These are phyloP conservation scores for Rhabdomys pumilio DNA, from an alignment of 2,797 vertebrate genomes.

Conservation along the genomic window DNA sequence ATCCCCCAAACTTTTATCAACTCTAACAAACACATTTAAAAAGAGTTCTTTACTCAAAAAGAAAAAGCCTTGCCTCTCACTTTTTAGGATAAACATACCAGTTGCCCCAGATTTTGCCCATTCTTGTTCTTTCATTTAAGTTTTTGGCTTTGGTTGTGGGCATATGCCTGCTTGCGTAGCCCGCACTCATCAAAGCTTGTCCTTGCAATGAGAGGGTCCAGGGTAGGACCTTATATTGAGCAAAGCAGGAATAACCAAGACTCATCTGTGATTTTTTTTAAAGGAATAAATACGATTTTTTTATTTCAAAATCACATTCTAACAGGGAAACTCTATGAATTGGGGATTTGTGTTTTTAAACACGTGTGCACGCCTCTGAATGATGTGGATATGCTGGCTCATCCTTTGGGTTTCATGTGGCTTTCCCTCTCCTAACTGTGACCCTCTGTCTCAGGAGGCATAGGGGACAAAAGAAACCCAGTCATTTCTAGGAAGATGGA, in stretches of 20 bases:
- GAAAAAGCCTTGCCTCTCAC: not conserved
- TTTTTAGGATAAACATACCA: not conserved
- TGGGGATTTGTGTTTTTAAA: not conserved
- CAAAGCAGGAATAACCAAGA: not conserved
- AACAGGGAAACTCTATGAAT: constrained; percentile 23
- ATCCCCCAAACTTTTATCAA: not conserved
- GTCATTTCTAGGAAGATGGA: not conserved
- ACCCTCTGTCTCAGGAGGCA: not conserved
- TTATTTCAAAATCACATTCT: not conserved
- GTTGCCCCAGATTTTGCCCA: not conserved
- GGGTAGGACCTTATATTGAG: not conserved
- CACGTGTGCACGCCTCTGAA: not conserved
- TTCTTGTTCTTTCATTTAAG: not conserved
- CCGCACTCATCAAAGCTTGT: constrained; percentile 25
- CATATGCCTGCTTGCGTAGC: not conserved
- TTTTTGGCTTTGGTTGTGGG: constrained; percentile 21
- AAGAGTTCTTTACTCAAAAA: not conserved
- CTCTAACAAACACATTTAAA: not conserved
- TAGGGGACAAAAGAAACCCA: not conserved
- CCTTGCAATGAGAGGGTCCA: not conserved
- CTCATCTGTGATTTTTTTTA: not conserved
- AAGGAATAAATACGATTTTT: not conserved
- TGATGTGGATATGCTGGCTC: not conserved
- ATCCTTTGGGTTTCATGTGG: not conserved
- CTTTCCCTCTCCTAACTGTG: not conserved